A percentile compares a stretch with the other conserved stretches of the same genome.
phyloP scores from a whole-genome alignment of 1,140 invertebrate genomes.

The Wasmannia auropunctata region DNA sequence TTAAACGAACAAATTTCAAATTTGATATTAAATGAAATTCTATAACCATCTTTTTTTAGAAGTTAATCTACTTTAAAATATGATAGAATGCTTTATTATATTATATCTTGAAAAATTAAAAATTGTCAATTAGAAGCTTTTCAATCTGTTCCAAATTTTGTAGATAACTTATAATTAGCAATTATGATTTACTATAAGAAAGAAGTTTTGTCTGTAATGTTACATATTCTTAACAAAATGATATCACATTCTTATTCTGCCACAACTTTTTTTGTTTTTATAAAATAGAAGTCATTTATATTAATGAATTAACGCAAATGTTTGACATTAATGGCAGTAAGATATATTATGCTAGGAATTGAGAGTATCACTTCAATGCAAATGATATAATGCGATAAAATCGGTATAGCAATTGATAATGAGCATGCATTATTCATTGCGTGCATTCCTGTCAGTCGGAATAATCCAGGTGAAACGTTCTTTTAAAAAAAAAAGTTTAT shows the following conservation, averaged over 20 bases:
- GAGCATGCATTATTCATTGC: slow-evolving; percentile 68
- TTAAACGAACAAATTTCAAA: neutral
- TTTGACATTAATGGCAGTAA: slow-evolving; percentile 24
- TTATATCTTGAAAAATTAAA: neutral
- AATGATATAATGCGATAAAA: slow-evolving; percentile 56
- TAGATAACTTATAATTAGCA: neutral
- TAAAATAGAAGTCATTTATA: slow-evolving; percentile 35
- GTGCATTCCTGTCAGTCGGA: slow-evolving; percentile 58
- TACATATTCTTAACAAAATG: neutral
- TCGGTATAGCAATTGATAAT: slow-evolving; percentile 66
- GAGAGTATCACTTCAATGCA: slow-evolving; percentile 65
- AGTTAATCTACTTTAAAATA: neutral
- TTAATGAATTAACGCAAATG: slow-evolving; percentile 29
- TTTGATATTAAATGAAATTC: neutral
- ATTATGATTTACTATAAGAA: neutral
- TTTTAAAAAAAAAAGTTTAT: neutral
- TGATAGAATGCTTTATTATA: neutral
- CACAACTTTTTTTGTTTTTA: neutral
- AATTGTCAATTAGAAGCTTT: neutral
- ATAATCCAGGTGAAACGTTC: slow-evolving; percentile 37
- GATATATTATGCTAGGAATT: slow-evolving; percentile 67
- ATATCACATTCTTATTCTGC: neutral
- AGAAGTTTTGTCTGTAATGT: neutral
- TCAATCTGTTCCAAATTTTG: neutral
- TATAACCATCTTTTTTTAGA: neutral